Evolutionary conservation across 2,797 vertebrate genomes (phyloP), one percentile per base, ranked within the genome.

Genomic region (Pristis pectinata): DNA sequence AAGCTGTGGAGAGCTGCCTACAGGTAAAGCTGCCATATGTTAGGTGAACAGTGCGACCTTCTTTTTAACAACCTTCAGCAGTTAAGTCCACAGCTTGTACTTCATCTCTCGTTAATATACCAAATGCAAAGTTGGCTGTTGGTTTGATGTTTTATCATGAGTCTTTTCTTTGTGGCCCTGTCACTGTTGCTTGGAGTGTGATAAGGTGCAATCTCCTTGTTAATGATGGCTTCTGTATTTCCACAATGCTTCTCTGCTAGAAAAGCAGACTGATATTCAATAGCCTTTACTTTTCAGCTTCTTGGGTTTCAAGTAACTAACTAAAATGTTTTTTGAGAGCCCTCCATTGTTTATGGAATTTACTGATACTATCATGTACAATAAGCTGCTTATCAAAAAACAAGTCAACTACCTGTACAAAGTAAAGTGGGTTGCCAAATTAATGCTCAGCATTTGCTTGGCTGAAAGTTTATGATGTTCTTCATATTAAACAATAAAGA

Each of bases 11-110:
- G 87, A 91, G 64, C 34, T 41, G 61, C 61, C 87, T 91, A 67
- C n/a, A 91, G 87, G 59, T 64, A 91, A 91, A 41, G 59, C 19
- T 91, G 61, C 37, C 87, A 91, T 87, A 91, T 91, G 24, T 67
- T 41, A 13, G 2, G 27, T 3, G 17, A 91, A 91, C 87, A 67
- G 87, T 91, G 41, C 9, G 61, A 41, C 87, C 91, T 91, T 91
- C 59, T 27, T 64, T 37, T 27, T 91, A 87, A 67, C 87, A 67
- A 19, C 22, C 59, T 91, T 37, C n/a, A 37, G 17, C n/a, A 64
- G 87, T 41, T 91, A 91, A 30, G 27, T 61, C n/a, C 87, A 37
- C 59, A 91, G 61, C n/a, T 64, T 41, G 64, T 11, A 2, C 8
- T 30, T 24, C 13, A n/a, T n/a, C 53, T 13, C 10, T 9, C 24